Evolutionary conservation across 1,140 invertebrate species (phyloP).

Genomic region (Reticulitermes speratus): DNA sequence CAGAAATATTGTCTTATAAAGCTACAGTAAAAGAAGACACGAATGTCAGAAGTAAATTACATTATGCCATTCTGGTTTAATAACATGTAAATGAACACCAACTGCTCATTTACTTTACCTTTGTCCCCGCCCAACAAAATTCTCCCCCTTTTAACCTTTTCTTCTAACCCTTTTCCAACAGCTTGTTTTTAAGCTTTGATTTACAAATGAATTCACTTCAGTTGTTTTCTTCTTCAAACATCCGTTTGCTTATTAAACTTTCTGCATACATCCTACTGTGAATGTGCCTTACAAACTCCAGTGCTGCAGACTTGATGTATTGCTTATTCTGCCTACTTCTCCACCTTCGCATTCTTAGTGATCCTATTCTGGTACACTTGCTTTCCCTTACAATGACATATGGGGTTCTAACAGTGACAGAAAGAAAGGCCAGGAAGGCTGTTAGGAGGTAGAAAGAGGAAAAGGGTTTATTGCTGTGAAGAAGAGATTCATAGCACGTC

Average conservation of each 20-base stretch:
- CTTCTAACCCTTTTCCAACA: background rate
- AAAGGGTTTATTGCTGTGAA: too few relatives aligned
- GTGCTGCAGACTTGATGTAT: background rate
- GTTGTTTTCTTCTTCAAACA: background rate
- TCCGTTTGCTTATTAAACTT: constrained; percentile 16
- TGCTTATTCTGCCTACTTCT: background rate
- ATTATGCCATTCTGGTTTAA: background rate
- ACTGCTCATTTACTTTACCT: background rate
- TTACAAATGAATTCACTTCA: constrained; percentile 9
- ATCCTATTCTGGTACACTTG: background rate
- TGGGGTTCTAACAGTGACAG: background rate
- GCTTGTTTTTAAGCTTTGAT: background rate
- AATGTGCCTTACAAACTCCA: background rate
- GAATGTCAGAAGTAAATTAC: constrained; percentile 5
- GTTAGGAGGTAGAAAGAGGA: background rate
- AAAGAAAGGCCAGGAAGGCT: background rate
- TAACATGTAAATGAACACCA: constrained; percentile 6
- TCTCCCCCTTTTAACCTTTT: background rate
- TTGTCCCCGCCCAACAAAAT: background rate
- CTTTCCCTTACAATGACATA: background rate
- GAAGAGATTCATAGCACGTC: too few relatives aligned
- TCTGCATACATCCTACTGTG: background rate
- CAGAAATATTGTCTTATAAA: background rate
- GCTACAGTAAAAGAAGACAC: background rate
- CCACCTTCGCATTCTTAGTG: background rate